A percentile compares a stretch with the other conserved stretches of the same genome.
These are phyloP conservation scores for Myotis planiceps DNA, from an alignment of 2,797 vertebrate species.

Conservation along the genomic window DNA sequence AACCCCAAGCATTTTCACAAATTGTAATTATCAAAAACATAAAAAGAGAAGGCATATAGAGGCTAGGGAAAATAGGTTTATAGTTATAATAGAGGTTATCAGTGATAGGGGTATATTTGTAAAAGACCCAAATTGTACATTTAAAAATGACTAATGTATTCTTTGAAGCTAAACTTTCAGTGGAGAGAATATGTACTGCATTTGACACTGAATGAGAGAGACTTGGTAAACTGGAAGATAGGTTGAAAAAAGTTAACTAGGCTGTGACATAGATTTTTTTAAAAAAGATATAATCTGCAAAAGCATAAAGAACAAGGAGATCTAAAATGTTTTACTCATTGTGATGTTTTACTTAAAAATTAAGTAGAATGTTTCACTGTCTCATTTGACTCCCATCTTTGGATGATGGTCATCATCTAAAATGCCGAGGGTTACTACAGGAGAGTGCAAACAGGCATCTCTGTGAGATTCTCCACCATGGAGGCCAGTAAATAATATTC, in stretches of 20 bases:
- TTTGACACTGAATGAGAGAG: background rate
- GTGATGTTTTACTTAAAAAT: background rate
- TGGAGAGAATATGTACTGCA: background rate
- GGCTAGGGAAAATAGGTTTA: background rate
- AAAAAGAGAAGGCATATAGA: background rate
- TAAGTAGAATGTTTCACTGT: background rate
- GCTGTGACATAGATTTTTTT: background rate
- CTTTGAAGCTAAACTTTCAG: background rate
- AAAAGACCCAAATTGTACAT: background rate
- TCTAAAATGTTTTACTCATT: background rate
- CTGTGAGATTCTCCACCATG: background rate
- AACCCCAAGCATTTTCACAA: background rate
- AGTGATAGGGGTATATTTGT: rapidly evolving
- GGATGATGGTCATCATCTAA: background rate
- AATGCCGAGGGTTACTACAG: background rate
- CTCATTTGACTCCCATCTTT: background rate
- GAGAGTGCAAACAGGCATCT: background rate
- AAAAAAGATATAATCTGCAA: background rate
- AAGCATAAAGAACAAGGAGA: background rate
- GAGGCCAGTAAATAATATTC: background rate
- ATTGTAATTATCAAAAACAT: background rate
- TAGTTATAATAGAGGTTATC: background rate
- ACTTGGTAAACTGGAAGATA: background rate
- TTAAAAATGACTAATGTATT: background rate
- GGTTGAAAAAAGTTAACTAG: background rate